These are phyloP conservation scores for Aurelia sp. DNA, from an alignment of 30 jellyfish, hydroid and myxozoan species.

Conservation along the genomic window DNA sequence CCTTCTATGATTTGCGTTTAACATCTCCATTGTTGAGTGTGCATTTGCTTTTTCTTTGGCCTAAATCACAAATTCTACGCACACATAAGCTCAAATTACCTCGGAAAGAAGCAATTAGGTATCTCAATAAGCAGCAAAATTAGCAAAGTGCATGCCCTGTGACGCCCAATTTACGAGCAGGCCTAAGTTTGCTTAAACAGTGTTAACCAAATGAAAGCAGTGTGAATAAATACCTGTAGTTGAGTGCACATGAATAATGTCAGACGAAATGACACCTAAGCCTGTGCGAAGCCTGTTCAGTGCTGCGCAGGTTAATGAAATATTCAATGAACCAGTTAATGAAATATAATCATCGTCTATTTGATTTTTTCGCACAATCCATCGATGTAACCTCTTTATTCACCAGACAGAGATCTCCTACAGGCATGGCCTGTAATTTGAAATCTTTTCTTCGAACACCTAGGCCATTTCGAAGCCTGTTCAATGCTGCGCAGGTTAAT, in stretches of 20 bases:
- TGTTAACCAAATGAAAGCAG: background rate
- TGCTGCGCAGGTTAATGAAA: background rate
- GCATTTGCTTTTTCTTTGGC: background rate
- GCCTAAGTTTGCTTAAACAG: constrained; percentile 36
- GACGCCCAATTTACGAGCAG: constrained; percentile 20
- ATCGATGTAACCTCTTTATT: too few species aligned
- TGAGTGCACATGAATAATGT: constrained; percentile 44
- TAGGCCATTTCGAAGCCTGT: background rate
- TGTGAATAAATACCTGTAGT: constrained; percentile 16
- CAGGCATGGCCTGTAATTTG: too few species aligned
- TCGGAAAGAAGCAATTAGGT: constrained; percentile 9
- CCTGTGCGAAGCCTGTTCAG: background rate
- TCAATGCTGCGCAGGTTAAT: constrained; percentile 2
- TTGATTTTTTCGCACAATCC: background rate
- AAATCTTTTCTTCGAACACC: too few species aligned
- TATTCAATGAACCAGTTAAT: background rate
- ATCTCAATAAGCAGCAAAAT: constrained; percentile 4
- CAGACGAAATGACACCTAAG: background rate
- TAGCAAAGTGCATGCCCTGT: constrained; percentile 7
- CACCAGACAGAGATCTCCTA: too few species aligned
- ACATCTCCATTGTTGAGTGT: background rate
- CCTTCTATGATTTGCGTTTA: constrained; percentile 12
- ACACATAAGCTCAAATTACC: background rate
- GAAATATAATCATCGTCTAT: background rate
- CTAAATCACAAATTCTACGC: background rate